Conservation (phyloP, 1,140 invertebrate species). For the Apis laboriosa region DNA sequence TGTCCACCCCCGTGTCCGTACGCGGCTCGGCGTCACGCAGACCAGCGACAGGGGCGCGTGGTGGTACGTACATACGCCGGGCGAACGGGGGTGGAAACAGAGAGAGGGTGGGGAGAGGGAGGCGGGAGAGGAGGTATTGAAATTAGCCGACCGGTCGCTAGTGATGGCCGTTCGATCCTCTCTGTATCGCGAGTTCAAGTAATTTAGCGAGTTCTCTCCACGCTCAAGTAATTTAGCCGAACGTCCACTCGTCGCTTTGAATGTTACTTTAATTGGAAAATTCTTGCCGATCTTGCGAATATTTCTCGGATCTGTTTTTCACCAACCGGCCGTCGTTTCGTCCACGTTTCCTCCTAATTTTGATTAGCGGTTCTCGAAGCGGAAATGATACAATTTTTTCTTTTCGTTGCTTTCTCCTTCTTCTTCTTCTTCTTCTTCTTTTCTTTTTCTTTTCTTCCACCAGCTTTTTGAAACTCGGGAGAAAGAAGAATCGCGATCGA, state of each 20-base stretch:
- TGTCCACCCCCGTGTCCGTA: slow-evolving; percentile 37
- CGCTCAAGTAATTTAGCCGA: slow-evolving; percentile 39
- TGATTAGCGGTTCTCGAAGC: no score
- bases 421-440: no score
- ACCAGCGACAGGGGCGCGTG: slow-evolving; percentile 12
- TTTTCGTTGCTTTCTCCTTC: no score
- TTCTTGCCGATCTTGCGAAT: background rate
- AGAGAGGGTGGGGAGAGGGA: background rate
- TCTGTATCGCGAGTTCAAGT: slow-evolving; percentile 49
- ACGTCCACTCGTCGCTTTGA: background rate
- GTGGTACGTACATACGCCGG: slow-evolving; percentile 39
- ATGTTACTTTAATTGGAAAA: slow-evolving; percentile 10
- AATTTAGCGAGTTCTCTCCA: slow-evolving; percentile 33
- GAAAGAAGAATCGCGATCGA: no score
- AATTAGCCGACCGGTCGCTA: slow-evolving; percentile 68
- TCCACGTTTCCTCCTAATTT: no score
- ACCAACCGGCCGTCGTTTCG: no score
- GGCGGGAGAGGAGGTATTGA: slow-evolving; percentile 67
- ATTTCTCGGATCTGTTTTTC: background rate
- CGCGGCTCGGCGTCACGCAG: slow-evolving; percentile 2
- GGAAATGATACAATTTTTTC: no score
- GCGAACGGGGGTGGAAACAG: background rate
- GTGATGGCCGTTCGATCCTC: slow-evolving; percentile 51
- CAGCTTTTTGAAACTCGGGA: no score
- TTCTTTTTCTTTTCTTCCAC: no score